Evolutionary conservation across 2,888 invertebrate species (phyloP).

Genomic region (Andrena minutula): DNA sequence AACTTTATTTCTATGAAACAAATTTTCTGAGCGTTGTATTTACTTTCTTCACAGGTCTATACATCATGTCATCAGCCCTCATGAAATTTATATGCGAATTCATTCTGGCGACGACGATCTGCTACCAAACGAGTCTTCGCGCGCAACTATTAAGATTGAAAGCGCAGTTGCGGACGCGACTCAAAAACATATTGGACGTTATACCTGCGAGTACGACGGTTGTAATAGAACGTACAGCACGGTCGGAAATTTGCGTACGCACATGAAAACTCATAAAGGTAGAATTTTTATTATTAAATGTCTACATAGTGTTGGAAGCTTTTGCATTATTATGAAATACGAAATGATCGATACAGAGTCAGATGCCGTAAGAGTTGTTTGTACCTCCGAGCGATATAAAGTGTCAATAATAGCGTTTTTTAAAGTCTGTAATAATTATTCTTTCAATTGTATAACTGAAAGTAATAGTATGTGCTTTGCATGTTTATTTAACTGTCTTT

Average conservation of each 20-base stretch:
- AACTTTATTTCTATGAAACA: not conserved
- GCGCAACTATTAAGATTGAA: conserved; percentile 90
- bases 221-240: conserved; percentile 96
- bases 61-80: conserved; percentile 89
- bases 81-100: conserved; percentile 91
- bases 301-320: not conserved
- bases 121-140: conserved; percentile 89
- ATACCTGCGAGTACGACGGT: conserved; percentile 95
- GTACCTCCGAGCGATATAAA: not conserved
- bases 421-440: not conserved
- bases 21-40: not conserved
- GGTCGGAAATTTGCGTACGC: conserved; percentile 96
- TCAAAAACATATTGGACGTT: conserved; percentile 89
- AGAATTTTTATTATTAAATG: conserved; percentile 69
- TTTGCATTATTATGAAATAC: conserved; percentile 4
- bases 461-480: conserved; percentile 41
- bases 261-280: conserved; percentile 98
- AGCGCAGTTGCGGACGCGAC: conserved; percentile 87
- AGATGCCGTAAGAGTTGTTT: not conserved
- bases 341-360: not conserved
- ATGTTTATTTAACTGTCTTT: conserved; percentile 34
- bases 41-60: conserved; percentile 86
- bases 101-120: conserved; percentile 88
- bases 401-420: not conserved
- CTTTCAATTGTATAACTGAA: not conserved